Evolutionary conservation across 1,140 invertebrate genomes (phyloP).

Genomic region (Drosophila simulans): DNA sequence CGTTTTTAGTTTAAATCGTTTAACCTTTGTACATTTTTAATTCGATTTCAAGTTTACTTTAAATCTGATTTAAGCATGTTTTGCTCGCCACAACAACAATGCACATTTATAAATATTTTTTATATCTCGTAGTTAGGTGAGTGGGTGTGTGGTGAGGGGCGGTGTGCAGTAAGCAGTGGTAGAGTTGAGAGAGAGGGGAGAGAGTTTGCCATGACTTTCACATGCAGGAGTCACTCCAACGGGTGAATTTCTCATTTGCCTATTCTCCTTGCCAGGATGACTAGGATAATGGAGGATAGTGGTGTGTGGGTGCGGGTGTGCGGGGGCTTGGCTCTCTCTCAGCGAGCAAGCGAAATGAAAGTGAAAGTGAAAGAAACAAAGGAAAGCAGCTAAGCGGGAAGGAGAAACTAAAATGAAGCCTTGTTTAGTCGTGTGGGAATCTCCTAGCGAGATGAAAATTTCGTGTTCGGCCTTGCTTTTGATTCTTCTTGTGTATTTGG

Average conservation of each 20-base stretch:
- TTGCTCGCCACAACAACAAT: slow-evolving; percentile 43
- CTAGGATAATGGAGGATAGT: background rate
- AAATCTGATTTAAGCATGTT: slow-evolving; percentile 55
- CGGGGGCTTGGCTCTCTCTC: background rate
- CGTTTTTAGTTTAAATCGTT: slow-evolving; percentile 29
- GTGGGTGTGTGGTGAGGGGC: slow-evolving; percentile 11
- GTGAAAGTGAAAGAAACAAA: slow-evolving; percentile 23
- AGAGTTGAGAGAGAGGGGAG: background rate
- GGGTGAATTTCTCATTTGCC: slow-evolving; percentile 21
- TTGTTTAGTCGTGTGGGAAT: slow-evolving; percentile 20
- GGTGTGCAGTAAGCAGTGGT: background rate
- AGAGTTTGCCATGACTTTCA: slow-evolving; percentile 31
- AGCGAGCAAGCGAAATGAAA: slow-evolving; percentile 30
- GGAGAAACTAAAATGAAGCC: slow-evolving; percentile 37
- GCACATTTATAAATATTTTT: slow-evolving; percentile 52
- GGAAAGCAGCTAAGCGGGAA: slow-evolving; percentile 22
- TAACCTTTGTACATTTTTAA: slow-evolving; percentile 61
- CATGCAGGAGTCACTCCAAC: slow-evolving; percentile 26
- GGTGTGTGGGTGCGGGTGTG: background rate
- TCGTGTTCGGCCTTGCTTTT: slow-evolving; percentile 3
- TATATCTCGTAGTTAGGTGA: slow-evolving; percentile 14
- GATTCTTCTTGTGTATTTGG: slow-evolving; percentile 4
- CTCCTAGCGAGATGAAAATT: slow-evolving; percentile 37
- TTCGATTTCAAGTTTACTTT: slow-evolving; percentile 52
- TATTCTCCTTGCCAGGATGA: slow-evolving; percentile 10